phyloP scores from a whole-genome alignment of 2,113 vertebrate genomes.

The Cinclus mexicanus region DNA sequence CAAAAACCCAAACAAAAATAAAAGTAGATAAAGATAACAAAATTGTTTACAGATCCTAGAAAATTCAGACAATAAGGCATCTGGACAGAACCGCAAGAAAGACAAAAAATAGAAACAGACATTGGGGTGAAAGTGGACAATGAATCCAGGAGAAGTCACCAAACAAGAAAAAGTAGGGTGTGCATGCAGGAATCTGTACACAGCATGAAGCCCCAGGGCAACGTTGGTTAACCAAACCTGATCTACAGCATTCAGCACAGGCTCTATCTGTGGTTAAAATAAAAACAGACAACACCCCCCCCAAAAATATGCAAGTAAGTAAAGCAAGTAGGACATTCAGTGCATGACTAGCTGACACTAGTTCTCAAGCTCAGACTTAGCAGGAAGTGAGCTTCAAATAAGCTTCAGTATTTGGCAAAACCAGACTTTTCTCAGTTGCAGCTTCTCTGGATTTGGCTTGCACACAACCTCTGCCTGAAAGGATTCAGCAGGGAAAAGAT shows the following conservation, averaged over 20 bases:
- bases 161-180: background rate
- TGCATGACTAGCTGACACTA: background rate
- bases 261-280: background rate
- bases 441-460: background rate
- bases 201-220: background rate
- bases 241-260: constrained; percentile 31
- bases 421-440: background rate
- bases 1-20: background rate
- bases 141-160: background rate
- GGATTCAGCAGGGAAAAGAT: background rate
- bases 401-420: background rate
- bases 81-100: background rate
- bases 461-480: background rate
- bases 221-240: constrained; percentile 19
- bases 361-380: background rate
- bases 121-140: background rate
- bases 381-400: background rate
- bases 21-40: background rate
- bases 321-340: background rate
- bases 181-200: background rate
- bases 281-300: background rate
- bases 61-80: background rate
- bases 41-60: background rate
- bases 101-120: background rate
- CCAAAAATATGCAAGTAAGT: background rate